Evolutionary conservation across 2,888 invertebrate species (phyloP).

Genomic region (Pristionchus exspectatus): DNA sequence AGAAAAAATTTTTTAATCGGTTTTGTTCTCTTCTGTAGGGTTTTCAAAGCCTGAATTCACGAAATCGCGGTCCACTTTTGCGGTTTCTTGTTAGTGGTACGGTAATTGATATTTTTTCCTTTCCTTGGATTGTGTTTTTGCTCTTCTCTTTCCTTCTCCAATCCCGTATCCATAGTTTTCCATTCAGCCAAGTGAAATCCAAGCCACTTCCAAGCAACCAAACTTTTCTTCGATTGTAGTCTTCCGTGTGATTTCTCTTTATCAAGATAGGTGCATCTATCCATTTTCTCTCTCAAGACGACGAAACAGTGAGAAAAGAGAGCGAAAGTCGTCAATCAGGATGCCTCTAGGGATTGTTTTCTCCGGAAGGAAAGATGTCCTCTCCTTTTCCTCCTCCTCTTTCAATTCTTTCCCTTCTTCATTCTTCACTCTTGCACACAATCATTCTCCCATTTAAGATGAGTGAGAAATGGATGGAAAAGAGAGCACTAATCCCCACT

Average conservation of each 20-base stretch:
- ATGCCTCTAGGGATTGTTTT: slow-evolving; percentile 42
- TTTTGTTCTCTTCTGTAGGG: too few relatives aligned
- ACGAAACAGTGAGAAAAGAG: neutral
- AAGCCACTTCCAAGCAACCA: neutral
- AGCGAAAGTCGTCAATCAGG: neutral
- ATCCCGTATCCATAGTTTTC: neutral
- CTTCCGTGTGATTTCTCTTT: neutral
- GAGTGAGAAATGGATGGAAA: slow-evolving; percentile 24
- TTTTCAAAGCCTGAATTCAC: too few relatives aligned
- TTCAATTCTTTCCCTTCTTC: neutral
- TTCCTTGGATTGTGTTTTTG: neutral
- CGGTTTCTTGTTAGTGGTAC: neutral
- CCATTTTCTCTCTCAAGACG: neutral
- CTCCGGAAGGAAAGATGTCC: slow-evolving; percentile 40
- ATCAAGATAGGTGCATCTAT: neutral
- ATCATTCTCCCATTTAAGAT: slow-evolving; percentile 47
- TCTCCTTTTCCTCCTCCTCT: slow-evolving; percentile 19
- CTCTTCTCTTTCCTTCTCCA: neutral
- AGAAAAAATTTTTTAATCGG: too few relatives aligned
- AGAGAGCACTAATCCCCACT: slow-evolving; percentile 20
- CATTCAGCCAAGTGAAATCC: neutral
- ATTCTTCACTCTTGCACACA: neutral
- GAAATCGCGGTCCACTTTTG: neutral
- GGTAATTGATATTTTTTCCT: neutral
- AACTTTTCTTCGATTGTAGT: neutral